phyloP scores from a whole-genome alignment of 2,888 invertebrate species.

The Plutella xylostella region DNA sequence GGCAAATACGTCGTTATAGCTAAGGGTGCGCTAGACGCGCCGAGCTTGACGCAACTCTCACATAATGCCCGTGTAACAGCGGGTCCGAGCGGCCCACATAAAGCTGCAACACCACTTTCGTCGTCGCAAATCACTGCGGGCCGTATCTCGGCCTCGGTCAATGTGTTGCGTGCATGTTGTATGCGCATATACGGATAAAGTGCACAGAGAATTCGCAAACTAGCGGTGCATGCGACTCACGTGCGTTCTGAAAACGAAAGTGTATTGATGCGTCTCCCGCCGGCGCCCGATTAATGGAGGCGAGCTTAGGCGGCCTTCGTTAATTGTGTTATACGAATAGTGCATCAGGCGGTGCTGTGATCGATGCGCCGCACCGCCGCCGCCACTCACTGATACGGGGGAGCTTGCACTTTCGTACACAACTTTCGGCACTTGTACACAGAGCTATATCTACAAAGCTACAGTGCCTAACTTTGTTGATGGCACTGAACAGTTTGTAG shows the following conservation, averaged over 20 bases:
- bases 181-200: constrained; percentile 66
- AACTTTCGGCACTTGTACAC: no score
- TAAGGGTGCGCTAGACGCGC: no score
- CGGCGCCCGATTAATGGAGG: constrained; percentile 47
- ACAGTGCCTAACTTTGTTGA: no score
- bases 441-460: no score
- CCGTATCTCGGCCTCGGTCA: constrained; percentile 66
- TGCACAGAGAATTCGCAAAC: constrained; percentile 62
- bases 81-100: constrained; percentile 61
- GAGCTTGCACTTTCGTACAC: constrained; percentile 33
- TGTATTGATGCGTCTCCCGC: constrained; percentile 57
- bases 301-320: constrained; percentile 52
- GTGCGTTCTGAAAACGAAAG: constrained; percentile 61
- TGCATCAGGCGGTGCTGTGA: constrained; percentile 24
- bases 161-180: constrained; percentile 63
- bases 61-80: constrained; percentile 56
- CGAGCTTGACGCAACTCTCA: constrained; percentile 26
- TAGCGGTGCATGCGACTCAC: constrained; percentile 58
- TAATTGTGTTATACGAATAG: constrained; percentile 62
- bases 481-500: no score
- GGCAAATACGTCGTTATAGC: no score
- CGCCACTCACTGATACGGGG: neutral
- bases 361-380: constrained; percentile 1
- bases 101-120: constrained; percentile 68
- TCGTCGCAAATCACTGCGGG: constrained; percentile 64